Conservation (phyloP, 2,113 vertebrate species). For the Malurus cyaneus region DNA sequence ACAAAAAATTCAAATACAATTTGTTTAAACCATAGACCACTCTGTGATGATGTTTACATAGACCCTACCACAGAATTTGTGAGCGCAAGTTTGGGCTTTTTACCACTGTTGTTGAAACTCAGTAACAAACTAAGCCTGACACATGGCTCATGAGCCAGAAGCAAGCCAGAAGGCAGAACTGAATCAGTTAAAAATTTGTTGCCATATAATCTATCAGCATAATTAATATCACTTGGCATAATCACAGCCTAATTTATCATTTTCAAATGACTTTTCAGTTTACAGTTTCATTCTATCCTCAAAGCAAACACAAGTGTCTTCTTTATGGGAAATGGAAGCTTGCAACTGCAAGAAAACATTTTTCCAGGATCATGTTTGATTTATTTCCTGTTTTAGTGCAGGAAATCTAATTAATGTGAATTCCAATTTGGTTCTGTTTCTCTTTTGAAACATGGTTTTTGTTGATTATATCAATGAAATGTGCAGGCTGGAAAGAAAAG, state of each 20-base stretch:
- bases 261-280: slow-evolving; percentile 12
- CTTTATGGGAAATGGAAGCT: slow-evolving; percentile 42
- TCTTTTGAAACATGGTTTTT: slow-evolving; percentile 38
- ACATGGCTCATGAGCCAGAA: neutral
- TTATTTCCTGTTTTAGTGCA: slow-evolving; percentile 42
- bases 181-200: slow-evolving; percentile 4
- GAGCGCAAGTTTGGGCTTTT: neutral
- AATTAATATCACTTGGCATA: slow-evolving; percentile 57
- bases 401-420: slow-evolving; percentile 59
- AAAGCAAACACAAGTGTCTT: slow-evolving; percentile 30
- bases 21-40: neutral
- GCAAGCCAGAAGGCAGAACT: neutral
- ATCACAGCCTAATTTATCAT: slow-evolving; percentile 49
- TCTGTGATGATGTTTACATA: neutral
- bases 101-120: neutral
- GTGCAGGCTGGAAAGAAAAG: neutral
- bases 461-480: slow-evolving; percentile 19
- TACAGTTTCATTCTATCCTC: slow-evolving; percentile 34
- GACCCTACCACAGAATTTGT: neutral
- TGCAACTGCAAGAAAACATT: neutral
- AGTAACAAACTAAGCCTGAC: neutral
- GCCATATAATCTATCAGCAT: slow-evolving; percentile 35
- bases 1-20: neutral
- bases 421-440: slow-evolving; percentile 56
- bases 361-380: slow-evolving; percentile 27